phyloP scores from a whole-genome alignment of 1,140 invertebrate genomes.

The Spodoptera litura region DNA sequence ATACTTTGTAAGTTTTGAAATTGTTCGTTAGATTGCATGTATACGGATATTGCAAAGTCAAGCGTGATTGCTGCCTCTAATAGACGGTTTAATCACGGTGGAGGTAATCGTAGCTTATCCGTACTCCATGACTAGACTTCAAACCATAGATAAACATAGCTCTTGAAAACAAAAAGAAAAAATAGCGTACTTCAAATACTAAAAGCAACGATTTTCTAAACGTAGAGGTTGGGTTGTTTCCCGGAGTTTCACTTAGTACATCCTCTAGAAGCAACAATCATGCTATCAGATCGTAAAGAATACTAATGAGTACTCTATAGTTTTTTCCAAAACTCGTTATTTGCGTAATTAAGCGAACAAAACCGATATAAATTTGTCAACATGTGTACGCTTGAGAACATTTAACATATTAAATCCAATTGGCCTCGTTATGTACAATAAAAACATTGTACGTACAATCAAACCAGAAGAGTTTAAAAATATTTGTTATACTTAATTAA shows the following conservation, averaged over 20 bases:
- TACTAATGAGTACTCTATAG: too few species aligned
- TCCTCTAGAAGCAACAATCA: background rate
- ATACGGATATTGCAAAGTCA: conserved; percentile 63
- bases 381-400: background rate
- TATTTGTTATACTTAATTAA: conserved; percentile 23
- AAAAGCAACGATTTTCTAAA: too few species aligned
- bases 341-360: too few species aligned
- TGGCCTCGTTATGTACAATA: background rate
- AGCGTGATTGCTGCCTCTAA: conserved; percentile 59
- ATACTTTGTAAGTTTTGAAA: conserved; percentile 9
- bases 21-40: conserved; percentile 49
- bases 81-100: conserved; percentile 41
- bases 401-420: background rate
- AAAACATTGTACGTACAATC: background rate
- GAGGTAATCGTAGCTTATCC: conserved; percentile 7
- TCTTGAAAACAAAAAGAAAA: too few species aligned
- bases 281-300: background rate
- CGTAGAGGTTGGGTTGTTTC: too few species aligned
- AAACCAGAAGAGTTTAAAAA: conserved; percentile 20
- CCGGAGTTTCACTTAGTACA: too few species aligned
- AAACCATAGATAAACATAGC: too few species aligned
- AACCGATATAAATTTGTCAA: too few species aligned
- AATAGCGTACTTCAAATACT: too few species aligned
- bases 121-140: too few species aligned
- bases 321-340: too few species aligned